A percentile compares a stretch with the other conserved stretches of the same genome.
Conservation (phyloP, 2,113 vertebrate species). For the Sylvilagus bachmani region DNA sequence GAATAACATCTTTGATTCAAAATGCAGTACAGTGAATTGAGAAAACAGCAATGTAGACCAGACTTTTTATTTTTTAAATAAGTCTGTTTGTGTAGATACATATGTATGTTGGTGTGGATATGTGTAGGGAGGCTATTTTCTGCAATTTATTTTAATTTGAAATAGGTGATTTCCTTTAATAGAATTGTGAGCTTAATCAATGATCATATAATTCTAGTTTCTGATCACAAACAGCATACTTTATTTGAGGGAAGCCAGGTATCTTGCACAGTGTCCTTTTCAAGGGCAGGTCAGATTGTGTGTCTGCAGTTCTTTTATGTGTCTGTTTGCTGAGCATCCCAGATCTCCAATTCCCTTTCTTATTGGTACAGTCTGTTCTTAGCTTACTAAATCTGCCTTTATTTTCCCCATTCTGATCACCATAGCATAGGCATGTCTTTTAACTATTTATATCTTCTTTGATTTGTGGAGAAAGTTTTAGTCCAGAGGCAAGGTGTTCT, state of each 20-base stretch:
- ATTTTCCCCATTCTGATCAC: neutral
- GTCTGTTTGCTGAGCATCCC: neutral
- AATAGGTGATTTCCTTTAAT: neutral
- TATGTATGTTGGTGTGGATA: neutral
- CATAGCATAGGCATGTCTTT: neutral
- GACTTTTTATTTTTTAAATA: neutral
- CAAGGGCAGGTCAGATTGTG: neutral
- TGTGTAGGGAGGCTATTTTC: neutral
- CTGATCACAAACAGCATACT: neutral
- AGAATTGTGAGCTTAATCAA: neutral
- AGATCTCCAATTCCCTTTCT: neutral
- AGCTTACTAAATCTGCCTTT: neutral
- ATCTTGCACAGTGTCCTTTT: neutral
- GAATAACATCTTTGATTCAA: neutral
- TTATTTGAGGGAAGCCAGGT: neutral
- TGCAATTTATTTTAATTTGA: conserved; percentile 33
- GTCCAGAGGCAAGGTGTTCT: neutral
- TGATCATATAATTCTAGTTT: neutral
- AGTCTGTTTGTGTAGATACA: neutral
- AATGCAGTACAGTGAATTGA: neutral
- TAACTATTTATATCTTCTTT: neutral
- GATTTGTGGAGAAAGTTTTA: neutral
- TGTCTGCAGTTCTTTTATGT: neutral
- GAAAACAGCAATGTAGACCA: neutral
- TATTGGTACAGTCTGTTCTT: neutral